A percentile compares a stretch with the other conserved stretches of the same genome.
Evolutionary conservation across 2,797 vertebrate genomes (phyloP).

Genomic region (Hypotaenidia okinawae): DNA sequence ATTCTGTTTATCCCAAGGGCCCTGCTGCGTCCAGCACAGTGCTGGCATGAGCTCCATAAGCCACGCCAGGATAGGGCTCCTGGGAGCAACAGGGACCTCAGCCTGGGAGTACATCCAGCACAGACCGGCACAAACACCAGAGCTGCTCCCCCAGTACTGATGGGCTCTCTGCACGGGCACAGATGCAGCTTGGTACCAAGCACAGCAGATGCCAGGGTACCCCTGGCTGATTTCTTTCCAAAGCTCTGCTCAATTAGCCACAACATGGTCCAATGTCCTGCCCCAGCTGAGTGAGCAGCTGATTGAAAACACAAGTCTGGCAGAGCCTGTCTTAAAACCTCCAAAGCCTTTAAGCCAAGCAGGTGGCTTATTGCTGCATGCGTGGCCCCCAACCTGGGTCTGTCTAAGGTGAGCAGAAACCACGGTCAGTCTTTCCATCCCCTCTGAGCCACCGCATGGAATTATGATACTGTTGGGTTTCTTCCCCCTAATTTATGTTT

Average conservation of each 20-base stretch:
- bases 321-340: background rate
- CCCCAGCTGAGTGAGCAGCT: background rate
- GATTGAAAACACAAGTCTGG: background rate
- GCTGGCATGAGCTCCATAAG: background rate
- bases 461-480: background rate
- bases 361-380: rapidly evolving
- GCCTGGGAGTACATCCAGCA: background rate
- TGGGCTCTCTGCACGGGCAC: rapidly evolving
- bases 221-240: background rate
- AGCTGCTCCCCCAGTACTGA: rapidly evolving
- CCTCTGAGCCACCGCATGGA: rapidly evolving
- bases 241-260: background rate
- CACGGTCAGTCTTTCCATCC: background rate
- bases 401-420: rapidly evolving
- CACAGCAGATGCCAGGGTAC: rapidly evolving
- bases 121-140: background rate
- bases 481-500: rapidly evolving
- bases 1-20: background rate
- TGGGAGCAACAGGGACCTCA: background rate
- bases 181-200: rapidly evolving
- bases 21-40: rapidly evolving
- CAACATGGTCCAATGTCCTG: background rate
- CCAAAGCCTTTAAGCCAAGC: background rate
- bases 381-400: background rate
- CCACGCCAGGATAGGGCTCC: background rate